Percentiles rank a stretch among this genome's conserved stretches.
Conservation (phyloP, 1,140 invertebrate genomes). For the Halesus radiatus region DNA sequence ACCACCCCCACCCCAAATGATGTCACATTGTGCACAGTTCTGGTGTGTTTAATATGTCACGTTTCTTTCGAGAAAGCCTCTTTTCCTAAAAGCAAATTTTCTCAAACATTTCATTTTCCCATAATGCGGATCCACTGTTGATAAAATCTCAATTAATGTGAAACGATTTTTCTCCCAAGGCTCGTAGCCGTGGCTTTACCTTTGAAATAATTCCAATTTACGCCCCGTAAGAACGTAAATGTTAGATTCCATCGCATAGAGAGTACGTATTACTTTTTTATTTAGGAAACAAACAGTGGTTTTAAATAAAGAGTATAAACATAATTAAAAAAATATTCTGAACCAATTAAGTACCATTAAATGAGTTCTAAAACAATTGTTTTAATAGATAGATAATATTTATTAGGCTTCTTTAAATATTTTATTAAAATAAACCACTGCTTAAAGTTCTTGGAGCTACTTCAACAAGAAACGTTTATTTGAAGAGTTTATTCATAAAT, state of each 20-base stretch:
- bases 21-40: conserved; percentile 21
- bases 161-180: conserved; percentile 14
- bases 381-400: too few relatives aligned
- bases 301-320: too few relatives aligned
- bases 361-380: too few relatives aligned
- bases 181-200: conserved; percentile 6
- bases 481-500: too few relatives aligned
- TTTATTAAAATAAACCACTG: neutral
- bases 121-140: conserved; percentile 29
- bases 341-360: too few relatives aligned
- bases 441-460: too few relatives aligned
- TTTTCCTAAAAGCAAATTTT: conserved; percentile 35
- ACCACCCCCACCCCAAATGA: neutral
- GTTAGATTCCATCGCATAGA: neutral
- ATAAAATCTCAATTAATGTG: conserved; percentile 42
- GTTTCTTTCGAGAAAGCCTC: conserved; percentile 3
- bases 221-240: neutral
- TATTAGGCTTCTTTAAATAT: neutral
- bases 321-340: too few relatives aligned
- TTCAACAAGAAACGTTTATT: too few relatives aligned
- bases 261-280: conserved; percentile 2
- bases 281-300: too few relatives aligned
- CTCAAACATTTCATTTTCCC: conserved; percentile 35
- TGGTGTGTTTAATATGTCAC: conserved; percentile 38
- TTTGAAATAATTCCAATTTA: conserved; percentile 9